Conservation (phyloP, 1,140 invertebrate genomes). For the Rhagoletis zephyria region DNA sequence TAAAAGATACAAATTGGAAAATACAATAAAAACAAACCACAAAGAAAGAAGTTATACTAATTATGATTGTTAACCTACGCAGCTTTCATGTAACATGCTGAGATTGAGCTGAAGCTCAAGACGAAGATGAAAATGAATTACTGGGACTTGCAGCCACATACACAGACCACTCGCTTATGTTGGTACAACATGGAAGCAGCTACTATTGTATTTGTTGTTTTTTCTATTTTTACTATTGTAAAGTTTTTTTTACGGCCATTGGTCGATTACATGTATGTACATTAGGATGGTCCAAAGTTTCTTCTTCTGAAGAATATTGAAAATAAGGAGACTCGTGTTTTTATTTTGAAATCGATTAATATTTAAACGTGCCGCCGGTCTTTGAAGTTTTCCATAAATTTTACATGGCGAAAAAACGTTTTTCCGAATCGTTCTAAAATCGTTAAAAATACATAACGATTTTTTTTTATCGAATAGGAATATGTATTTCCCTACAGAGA, state of each 20-base stretch:
- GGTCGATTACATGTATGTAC: too few species aligned
- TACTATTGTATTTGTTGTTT: constrained; percentile 6
- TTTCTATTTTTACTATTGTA: background rate
- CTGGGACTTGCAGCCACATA: background rate
- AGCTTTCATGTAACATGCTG: background rate
- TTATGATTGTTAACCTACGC: constrained; percentile 28
- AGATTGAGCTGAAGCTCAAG: background rate
- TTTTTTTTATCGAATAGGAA: too few species aligned
- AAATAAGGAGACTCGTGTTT: too few species aligned
- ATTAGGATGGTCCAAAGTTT: too few species aligned
- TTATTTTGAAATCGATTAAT: too few species aligned
- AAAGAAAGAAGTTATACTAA: constrained; percentile 10
- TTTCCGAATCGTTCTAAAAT: too few species aligned
- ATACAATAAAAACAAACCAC: constrained; percentile 2
- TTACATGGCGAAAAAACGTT: too few species aligned
- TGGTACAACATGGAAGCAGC: background rate
- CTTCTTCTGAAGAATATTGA: too few species aligned
- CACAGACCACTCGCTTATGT: background rate
- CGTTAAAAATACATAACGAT: too few species aligned
- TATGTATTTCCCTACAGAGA: too few species aligned
- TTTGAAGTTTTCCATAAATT: too few species aligned
- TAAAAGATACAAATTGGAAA: constrained; percentile 21
- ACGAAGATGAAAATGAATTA: background rate
- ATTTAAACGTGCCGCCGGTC: too few species aligned
- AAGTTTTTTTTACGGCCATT: background rate